Base-by-base conservation (phyloP, 2,113 vertebrate genomes). In the Tinamus guttatus region DNA sequence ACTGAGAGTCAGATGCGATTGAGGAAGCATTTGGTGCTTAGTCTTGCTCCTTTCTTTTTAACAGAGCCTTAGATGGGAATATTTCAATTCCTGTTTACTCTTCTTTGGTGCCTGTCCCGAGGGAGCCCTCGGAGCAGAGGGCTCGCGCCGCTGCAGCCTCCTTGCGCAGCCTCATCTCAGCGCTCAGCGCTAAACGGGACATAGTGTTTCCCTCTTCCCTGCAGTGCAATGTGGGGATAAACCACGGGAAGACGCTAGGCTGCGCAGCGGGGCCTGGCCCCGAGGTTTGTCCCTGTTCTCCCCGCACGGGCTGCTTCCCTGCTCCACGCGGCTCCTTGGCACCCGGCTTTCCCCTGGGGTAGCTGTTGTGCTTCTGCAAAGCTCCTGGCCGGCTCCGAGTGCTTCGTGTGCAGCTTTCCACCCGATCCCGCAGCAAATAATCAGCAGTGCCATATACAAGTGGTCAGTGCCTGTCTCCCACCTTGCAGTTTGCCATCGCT, bases 191-290 rank as follows among this genome's bases (percentile, higher is more conserved):
- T 85, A 38, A 85, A 81, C 88, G 81, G 90, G 16, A 95, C 92
- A 94, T 86, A 75, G 84, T 88, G 88, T 86, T 93, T 90, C 95
- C 90, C 90, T 56, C 24, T 95, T 96, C 93, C 92, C 92, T 88
- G 94, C 92, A 40, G 73, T n/a, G 88, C 92, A 75, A 64, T 30
- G 86, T 60, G 92, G 78, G 84, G 90, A 94, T 96, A 95, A 94
- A 95, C 91, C 85, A 81, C 67, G 79, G 32, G 91, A 14, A 63
- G 63, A 9, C 2, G 19, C 2, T 36, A 36, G 91, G 89, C 74
- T 89, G 89, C 24, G 77, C 40, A 1, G 63, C 40, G 85, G 13
- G 70, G 64, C 28, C 86, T 0, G 51, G 87, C 82, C 87, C 60
- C 85, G 20, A 52, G 82, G 60, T 32, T 60, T 86, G 40, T 47